Evolutionary conservation across 2,888 invertebrate species (phyloP).

Genomic region (Limnephilus lunatus): DNA sequence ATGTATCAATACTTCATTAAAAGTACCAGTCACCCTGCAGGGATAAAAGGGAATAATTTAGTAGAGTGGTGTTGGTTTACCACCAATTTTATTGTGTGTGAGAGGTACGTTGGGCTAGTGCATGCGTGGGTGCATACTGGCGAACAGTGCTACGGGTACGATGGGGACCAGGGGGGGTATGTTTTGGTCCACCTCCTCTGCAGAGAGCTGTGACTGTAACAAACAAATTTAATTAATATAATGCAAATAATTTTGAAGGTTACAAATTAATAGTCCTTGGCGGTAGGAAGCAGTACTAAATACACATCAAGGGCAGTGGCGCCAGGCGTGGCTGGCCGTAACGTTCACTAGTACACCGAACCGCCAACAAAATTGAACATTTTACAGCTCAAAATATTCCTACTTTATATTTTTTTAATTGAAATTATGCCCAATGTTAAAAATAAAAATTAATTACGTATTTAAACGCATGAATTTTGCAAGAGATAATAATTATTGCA

Average conservation of each 20-base stretch:
- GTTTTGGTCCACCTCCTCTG: conserved; percentile 27
- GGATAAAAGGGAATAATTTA: background rate
- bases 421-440: too few species aligned
- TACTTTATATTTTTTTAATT: too few species aligned
- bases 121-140: conserved; percentile 51
- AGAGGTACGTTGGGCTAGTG: conserved; percentile 36
- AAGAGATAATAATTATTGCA: too few species aligned
- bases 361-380: too few species aligned
- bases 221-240: background rate
- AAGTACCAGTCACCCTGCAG: background rate
- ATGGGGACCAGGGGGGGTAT: conserved; percentile 53
- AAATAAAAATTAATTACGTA: too few species aligned
- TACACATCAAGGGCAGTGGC: background rate
- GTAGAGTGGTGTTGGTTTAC: background rate
- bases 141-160: conserved; percentile 53
- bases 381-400: too few species aligned
- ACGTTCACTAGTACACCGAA: too few species aligned
- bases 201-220: conserved; percentile 9
- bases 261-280: background rate
- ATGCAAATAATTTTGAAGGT: background rate
- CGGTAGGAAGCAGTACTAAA: background rate
- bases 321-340: too few species aligned
- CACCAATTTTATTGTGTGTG: background rate
- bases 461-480: too few species aligned
- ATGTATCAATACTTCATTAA: background rate